Base-by-base conservation (phyloP, 2,113 vertebrate species). In the Salvelinus fontinalis region DNA sequence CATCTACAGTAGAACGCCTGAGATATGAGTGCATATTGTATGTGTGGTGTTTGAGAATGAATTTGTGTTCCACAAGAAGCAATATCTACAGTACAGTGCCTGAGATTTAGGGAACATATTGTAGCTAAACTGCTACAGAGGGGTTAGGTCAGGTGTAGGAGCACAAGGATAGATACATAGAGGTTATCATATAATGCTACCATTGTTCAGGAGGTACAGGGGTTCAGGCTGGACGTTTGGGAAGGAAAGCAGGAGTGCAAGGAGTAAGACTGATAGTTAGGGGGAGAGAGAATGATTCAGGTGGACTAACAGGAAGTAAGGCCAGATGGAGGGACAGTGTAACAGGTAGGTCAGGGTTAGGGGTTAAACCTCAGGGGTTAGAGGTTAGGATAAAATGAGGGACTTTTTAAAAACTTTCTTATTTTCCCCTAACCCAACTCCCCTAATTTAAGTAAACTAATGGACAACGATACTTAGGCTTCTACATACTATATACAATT, bases 211-310 rank as follows among this genome's bases (percentile, higher is more conserved):
- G 79, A 75, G 59, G 80, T 80, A 75, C 83, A 73, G 27, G 68
- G 84, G 34, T 67, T 27, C 60, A n/a, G 24, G 77, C 20, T 72
- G 73, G 80, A 73, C 4, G 26, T 57, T 11, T 57, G 16, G 75
- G 54, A 64, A 12, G 68, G 64, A 57, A 7, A 20, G 31, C 74
- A 78, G 65, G 31, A 78, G 75, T 57, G 75, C 49, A 1, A 76
- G 82, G 73, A 81, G 75, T 84, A 85, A 88, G 84, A 81, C 76
- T 72, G 74, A 79, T 67, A 34, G 76, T 6, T 62, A 29, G 60
- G 57, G 11, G 60, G 75, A 49, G 14, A 22, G 44, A 22, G 49
- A 65, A 70, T 16, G 20, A 48, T 24, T 54, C 5, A 18, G 16
- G 14, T 14, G 49, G 9, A 44, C 39, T 11, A 44, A 44, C 9